Evolutionary conservation across 2,113 vertebrate genomes (phyloP), one percentile per base, ranked within the genome.

Genomic region (Prolemur simus): DNA sequence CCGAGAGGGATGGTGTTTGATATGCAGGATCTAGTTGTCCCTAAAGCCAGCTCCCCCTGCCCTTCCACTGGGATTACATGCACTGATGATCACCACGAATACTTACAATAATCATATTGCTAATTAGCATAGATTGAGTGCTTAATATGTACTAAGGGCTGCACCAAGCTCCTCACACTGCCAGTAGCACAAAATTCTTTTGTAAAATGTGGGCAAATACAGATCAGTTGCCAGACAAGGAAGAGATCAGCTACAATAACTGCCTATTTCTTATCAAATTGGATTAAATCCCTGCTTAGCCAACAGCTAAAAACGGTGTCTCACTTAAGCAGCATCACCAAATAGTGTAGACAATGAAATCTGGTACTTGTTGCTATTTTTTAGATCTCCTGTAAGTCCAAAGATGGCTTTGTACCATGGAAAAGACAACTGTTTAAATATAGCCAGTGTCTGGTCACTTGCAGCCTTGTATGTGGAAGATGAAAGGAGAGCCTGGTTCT

Each of bases 221-320:
- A 14, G 23, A 74, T 63, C 34, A n/a, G 13, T 87, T 90, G n/a
- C 76, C 87, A 89, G 10, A 32, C 68, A 66, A 84, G 18, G 52
- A 93, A 91, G 83, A 42, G 78, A 83, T 95, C 49, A 34, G 32
- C 66, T 76, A 45, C 63, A 88, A 9, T 68, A 80, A 37, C 20
- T 80, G 49, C 73, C 85, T 83, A 54, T 56, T 63, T 47, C 74
- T 96, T 85, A 42, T 13, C n/a, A 73, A 89, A 87, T 69, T 87
- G 23, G 83, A 77, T 73, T 91, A 45, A 91, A 73, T 52, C 32
- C 56, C 68, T 91, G 27, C 54, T 90, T 78, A 93, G 63, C 83
- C 54, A 84, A 87, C 8, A 80, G 54, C 63, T 93, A 83, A 85
- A 12, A 93, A 91, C n/a, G 37, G 68, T n/a, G 10, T 95, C 71